These are phyloP conservation scores for Hoplostethus mediterraneus DNA, from an alignment of 2,797 vertebrate species.

Conservation along the genomic window DNA sequence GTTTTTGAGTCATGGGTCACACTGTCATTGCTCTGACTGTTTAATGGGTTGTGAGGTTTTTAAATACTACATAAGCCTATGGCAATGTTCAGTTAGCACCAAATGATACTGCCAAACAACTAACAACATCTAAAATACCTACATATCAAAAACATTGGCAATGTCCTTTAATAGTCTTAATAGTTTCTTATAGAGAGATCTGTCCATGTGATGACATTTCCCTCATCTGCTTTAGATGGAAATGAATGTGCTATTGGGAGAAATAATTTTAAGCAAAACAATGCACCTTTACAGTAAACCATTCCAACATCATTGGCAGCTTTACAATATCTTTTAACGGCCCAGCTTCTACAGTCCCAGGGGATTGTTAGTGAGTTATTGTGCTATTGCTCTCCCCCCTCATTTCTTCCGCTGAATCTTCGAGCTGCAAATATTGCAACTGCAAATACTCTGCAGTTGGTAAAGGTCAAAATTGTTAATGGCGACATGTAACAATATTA, in stretches of 20 bases:
- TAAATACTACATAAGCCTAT: not conserved
- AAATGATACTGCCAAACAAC: constrained; percentile 19
- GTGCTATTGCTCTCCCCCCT: constrained; percentile 6
- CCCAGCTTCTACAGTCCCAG: constrained; percentile 22
- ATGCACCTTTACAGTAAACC: constrained; percentile 7
- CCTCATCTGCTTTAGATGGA: not conserved
- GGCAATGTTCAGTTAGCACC: not conserved
- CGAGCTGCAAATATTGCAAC: constrained; percentile 55
- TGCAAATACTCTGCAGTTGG: constrained; percentile 35
- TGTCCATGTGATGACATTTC: constrained; percentile 36
- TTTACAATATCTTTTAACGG: constrained; percentile 27
- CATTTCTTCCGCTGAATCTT: constrained; percentile 19
- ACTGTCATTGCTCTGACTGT: constrained; percentile 12
- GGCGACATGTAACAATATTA: constrained; percentile 43
- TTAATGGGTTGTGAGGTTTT: constrained; percentile 16
- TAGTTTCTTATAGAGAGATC: constrained; percentile 39
- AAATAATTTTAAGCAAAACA: constrained; percentile 36
- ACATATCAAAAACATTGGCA: not conserved
- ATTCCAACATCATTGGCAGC: constrained; percentile 32
- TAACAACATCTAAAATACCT: not conserved
- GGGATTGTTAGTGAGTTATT: constrained; percentile 20
- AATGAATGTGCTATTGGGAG: constrained; percentile 19
- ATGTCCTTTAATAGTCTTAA: constrained; percentile 20
- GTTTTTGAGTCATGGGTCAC: constrained; percentile 39
- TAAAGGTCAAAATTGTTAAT: constrained; percentile 73